Evolutionary conservation across 2,797 vertebrate genomes (phyloP).

Genomic region (Scyliorhinus canicula): DNA sequence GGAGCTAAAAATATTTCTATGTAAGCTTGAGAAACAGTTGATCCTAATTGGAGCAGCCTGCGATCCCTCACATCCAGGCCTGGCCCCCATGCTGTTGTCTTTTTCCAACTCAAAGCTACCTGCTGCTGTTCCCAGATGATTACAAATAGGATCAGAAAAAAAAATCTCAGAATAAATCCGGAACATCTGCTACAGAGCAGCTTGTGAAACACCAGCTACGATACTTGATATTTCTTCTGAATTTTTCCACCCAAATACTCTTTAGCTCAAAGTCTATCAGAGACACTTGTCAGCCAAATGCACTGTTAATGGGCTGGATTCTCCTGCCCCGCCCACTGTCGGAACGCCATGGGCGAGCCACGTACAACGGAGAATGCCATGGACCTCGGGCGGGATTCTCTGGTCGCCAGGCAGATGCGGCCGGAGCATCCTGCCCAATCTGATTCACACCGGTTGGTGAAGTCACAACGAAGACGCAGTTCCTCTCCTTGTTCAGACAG

Average conservation of each 20-base stretch:
- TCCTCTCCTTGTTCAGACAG: no score
- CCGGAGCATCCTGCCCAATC: no score
- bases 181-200: not conserved
- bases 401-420: no score
- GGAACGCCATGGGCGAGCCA: no score
- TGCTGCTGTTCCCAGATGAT: constrained; percentile 19
- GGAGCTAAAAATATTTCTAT: not conserved
- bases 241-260: not conserved
- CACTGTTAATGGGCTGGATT: no score
- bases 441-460: no score
- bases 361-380: no score
- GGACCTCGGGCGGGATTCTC: no score
- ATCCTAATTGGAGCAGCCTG: not conserved
- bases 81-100: not conserved
- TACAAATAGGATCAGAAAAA: not conserved
- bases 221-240: not conserved
- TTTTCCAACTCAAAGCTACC: not conserved
- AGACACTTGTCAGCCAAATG: not conserved
- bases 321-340: no score
- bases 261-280: not conserved
- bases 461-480: no score
- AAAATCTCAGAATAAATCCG: not conserved
- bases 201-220: not conserved
- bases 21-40: constrained; percentile 21
- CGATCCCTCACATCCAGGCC: not conserved